Conservation (phyloP, 2,888 invertebrate genomes). For the Drepanosiphum platanoidis region DNA sequence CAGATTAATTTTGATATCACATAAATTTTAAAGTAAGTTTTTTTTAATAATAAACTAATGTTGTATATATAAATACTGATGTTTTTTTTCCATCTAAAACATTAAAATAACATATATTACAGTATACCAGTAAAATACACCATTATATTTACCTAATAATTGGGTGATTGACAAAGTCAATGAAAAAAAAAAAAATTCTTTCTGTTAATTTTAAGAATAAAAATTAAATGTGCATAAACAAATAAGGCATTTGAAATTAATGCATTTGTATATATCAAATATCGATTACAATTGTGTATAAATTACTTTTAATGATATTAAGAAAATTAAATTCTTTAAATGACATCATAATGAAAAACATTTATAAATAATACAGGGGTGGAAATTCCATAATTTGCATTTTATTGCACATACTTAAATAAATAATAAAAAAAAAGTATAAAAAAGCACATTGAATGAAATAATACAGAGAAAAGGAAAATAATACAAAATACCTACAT, state of each 20-base stretch:
- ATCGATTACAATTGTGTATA: neutral
- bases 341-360: conserved; percentile 10
- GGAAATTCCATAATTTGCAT: neutral
- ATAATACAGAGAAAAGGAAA: conserved; percentile 9
- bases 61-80: neutral
- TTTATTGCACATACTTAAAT: neutral
- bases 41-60: neutral
- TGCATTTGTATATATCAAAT: neutral
- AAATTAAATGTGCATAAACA: neutral
- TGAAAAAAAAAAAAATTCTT: neutral
- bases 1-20: neutral
- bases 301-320: neutral
- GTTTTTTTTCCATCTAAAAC: neutral
- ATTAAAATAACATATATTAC: conserved; percentile 23
- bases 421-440: neutral
- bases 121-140: neutral
- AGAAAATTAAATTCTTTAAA: neutral
- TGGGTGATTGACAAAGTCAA: conserved; percentile 10
- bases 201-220: neutral
- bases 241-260: conserved; percentile 16
- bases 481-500: neutral
- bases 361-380: neutral
- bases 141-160: neutral
- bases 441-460: conserved; percentile 9
- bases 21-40: neutral